Percentiles rank a stretch among this genome's conserved stretches.
These are phyloP conservation scores for Nephrotoma guestfalica DNA, from an alignment of 2,888 invertebrate genomes.

Conservation along the genomic window DNA sequence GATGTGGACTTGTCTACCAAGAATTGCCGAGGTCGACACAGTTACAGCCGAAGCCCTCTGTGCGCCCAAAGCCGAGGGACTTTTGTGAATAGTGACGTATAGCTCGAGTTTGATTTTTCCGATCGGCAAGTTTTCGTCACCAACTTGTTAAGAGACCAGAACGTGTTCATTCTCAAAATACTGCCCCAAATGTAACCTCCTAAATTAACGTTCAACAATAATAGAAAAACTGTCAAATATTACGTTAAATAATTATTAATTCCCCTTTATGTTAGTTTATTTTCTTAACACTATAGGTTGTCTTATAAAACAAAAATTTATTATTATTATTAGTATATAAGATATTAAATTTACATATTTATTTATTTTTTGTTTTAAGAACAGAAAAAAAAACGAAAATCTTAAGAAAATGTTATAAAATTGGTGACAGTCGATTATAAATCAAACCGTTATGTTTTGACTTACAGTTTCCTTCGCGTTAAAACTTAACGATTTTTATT, in stretches of 20 bases:
- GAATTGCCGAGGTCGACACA: too few species aligned
- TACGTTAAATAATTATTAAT: not conserved
- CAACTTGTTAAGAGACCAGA: too few species aligned
- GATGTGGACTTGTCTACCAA: too few species aligned
- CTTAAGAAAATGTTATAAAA: not conserved
- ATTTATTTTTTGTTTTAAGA: not conserved
- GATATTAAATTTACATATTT: not conserved
- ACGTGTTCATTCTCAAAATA: too few species aligned
- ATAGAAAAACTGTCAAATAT: not conserved
- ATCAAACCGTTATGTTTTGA: constrained; percentile 13
- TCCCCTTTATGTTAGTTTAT: not conserved
- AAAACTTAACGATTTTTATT: not conserved
- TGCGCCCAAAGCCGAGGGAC: too few species aligned
- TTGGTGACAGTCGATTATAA: constrained; percentile 9
- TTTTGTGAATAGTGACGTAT: too few species aligned
- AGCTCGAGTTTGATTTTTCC: too few species aligned
- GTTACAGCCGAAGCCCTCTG: too few species aligned
- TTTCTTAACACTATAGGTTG: not conserved
- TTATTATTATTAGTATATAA: not conserved
- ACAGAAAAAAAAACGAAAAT: not conserved
- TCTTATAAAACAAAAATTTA: not conserved
- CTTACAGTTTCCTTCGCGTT: constrained; percentile 12
- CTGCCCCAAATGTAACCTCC: too few species aligned
- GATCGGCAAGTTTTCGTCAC: too few species aligned
- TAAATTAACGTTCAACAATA: too few species aligned